Percentiles rank a stretch among this genome's conserved stretches.
Evolutionary conservation across 2,888 invertebrate genomes (phyloP).

Genomic region (Agrochola macilenta): DNA sequence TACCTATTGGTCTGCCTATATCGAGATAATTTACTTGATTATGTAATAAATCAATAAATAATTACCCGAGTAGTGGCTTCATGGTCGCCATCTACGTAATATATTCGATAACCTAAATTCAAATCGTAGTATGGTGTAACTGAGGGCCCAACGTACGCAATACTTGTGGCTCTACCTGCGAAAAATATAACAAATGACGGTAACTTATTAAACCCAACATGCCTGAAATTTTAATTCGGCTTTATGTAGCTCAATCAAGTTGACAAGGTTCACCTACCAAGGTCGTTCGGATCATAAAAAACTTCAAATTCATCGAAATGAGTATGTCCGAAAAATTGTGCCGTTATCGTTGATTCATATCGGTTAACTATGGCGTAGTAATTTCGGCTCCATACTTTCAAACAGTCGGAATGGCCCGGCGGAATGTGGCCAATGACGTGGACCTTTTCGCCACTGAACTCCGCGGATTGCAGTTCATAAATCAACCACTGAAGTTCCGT

Average conservation of each 20-base stretch:
- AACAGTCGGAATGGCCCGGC: conserved; percentile 97
- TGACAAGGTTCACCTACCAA: conserved; percentile 88
- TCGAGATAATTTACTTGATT: neutral
- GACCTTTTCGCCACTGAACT: conserved; percentile 98
- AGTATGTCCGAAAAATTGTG: conserved; percentile 98
- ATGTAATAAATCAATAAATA: conserved; percentile 18
- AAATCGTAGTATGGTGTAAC: conserved; percentile 98
- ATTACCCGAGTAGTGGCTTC: conserved; percentile 94
- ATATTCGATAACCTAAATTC: conserved; percentile 98
- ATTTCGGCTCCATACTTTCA: conserved; percentile 98
- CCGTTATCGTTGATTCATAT: conserved; percentile 96
- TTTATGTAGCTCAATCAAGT: conserved; percentile 35
- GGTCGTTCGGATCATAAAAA: conserved; percentile 96
- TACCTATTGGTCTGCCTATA: neutral
- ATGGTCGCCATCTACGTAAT: conserved; percentile 98
- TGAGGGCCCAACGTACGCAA: conserved; percentile 98
- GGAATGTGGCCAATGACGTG: conserved; percentile 99
- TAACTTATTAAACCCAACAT: neutral
- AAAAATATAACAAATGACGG: conserved; percentile 56
- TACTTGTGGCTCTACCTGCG: conserved; percentile 94
- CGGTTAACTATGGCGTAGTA: conserved; percentile 97
- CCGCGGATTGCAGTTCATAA: conserved; percentile 97
- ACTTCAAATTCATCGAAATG: conserved; percentile 98
- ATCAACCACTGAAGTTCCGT: conserved; percentile 99
- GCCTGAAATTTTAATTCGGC: neutral